phyloP scores from a whole-genome alignment of 2,113 vertebrate genomes.

The Spilogale gracilis region DNA sequence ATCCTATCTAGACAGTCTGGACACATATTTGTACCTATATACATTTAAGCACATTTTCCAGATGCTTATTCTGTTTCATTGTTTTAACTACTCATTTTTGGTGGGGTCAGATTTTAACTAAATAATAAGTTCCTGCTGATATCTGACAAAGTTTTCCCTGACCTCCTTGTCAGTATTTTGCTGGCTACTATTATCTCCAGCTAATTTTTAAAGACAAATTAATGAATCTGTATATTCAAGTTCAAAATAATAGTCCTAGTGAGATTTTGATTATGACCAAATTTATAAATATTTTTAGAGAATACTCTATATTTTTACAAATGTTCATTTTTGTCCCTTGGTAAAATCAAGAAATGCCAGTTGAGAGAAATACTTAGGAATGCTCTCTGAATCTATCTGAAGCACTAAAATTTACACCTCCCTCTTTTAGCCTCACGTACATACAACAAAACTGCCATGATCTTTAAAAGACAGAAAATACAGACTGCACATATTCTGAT shows the following conservation, averaged over 20 bases:
- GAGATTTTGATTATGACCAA: slow-evolving; percentile 11
- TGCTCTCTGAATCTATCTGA: background rate
- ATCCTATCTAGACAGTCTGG: background rate
- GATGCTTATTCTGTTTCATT: background rate
- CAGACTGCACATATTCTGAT: background rate
- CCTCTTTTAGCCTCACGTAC: background rate
- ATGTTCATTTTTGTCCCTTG: background rate
- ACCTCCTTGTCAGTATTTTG: background rate
- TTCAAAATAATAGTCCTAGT: background rate
- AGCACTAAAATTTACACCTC: background rate
- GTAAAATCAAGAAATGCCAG: slow-evolving; percentile 22
- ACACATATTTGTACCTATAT: background rate
- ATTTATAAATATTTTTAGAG: background rate
- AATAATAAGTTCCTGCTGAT: background rate
- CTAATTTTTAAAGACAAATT: slow-evolving; percentile 25
- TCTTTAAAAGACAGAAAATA: background rate
- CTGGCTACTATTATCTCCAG: background rate
- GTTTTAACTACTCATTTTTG: background rate
- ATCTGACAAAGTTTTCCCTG: background rate
- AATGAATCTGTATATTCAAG: background rate
- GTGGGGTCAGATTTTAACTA: background rate
- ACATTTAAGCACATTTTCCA: slow-evolving; percentile 1
- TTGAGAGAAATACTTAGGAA: background rate
- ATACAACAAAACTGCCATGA: background rate
- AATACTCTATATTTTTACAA: background rate